phyloP scores from a whole-genome alignment of 2,888 invertebrate genomes.

The Achlya flavicornis region DNA sequence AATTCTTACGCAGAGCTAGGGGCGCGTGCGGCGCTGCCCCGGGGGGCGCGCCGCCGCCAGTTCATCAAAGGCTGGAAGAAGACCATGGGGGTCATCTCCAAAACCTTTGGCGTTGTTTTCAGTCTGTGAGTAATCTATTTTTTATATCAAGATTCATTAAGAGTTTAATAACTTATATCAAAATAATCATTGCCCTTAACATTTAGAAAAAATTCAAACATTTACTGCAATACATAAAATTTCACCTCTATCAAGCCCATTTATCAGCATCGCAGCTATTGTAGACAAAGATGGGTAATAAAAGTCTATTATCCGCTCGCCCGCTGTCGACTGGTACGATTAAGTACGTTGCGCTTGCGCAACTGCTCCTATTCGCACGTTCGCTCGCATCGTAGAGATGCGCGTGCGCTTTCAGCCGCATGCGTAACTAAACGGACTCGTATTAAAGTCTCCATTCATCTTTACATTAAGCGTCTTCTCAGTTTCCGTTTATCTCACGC shows the following conservation, averaged over 20 bases:
- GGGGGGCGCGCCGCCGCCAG: slow-evolving; percentile 80
- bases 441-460: slow-evolving; percentile 28
- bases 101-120: slow-evolving; percentile 91
- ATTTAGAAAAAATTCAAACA: background rate
- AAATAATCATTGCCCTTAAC: background rate
- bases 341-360: slow-evolving; percentile 61
- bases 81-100: slow-evolving; percentile 90
- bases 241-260: slow-evolving; percentile 48
- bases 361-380: slow-evolving; percentile 75
- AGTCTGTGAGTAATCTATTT: slow-evolving; percentile 87
- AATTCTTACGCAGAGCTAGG: slow-evolving; percentile 75
- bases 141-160: background rate
- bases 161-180: too few relatives aligned
- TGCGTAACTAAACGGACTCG: slow-evolving; percentile 30
- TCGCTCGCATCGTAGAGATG: slow-evolving; percentile 39
- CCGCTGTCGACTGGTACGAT: slow-evolving; percentile 27
- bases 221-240: slow-evolving; percentile 8
- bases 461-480: slow-evolving; percentile 23
- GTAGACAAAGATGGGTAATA: slow-evolving; percentile 49
- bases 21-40: slow-evolving; percentile 72
- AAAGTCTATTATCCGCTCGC: slow-evolving; percentile 50
- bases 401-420: slow-evolving; percentile 42
- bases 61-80: slow-evolving; percentile 81
- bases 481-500: slow-evolving; percentile 52
- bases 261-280: slow-evolving; percentile 47